Evolutionary conservation across 2,113 vertebrate species (phyloP).

Genomic region (Pangasianodon gigas): DNA sequence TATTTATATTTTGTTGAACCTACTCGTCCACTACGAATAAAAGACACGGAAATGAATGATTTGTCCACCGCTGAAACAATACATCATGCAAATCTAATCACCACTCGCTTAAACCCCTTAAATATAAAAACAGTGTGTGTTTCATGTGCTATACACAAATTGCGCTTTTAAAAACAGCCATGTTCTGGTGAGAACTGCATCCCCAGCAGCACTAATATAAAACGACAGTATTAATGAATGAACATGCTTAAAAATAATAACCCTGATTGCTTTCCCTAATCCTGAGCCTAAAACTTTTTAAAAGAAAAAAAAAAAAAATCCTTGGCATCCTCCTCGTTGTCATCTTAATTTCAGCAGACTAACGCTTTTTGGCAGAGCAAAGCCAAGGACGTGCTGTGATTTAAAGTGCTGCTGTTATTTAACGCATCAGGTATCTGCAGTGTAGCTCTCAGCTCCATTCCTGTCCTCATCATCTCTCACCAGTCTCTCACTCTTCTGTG

Average conservation of each 20-base stretch:
- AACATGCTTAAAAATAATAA: neutral
- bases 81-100: neutral
- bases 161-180: neutral
- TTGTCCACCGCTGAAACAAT: neutral
- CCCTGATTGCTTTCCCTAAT: neutral
- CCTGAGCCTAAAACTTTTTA: neutral
- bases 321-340: neutral
- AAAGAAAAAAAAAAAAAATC: neutral
- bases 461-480: neutral
- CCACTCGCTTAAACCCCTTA: neutral
- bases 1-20: neutral
- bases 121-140: neutral
- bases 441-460: neutral
- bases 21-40: neutral
- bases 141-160: neutral
- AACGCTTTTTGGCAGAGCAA: neutral
- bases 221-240: neutral
- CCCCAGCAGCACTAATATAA: neutral
- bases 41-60: neutral
- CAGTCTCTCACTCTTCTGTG: neutral
- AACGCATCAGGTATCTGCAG: neutral
- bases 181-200: neutral
- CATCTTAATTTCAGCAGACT: neutral
- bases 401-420: neutral
- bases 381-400: neutral